Conservation (phyloP, 2,888 invertebrate genomes). For the Synanthedon andrenaeformis region DNA sequence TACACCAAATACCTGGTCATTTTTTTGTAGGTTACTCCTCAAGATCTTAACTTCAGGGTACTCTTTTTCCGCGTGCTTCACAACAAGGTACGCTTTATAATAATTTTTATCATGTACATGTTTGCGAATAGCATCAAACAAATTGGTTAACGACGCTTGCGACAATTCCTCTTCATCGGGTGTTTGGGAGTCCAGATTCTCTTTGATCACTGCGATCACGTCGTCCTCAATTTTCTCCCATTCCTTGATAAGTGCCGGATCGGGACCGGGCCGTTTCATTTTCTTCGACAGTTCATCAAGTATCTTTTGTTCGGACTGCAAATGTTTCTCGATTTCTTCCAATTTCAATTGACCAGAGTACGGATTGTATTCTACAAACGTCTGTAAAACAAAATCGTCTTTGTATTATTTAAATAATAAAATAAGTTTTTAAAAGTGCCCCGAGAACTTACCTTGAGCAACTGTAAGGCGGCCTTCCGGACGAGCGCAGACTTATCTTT, state of each 20-base stretch:
- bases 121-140: conserved; percentile 50
- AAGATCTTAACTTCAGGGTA: conserved; percentile 58
- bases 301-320: conserved; percentile 72
- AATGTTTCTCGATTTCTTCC: conserved; percentile 69
- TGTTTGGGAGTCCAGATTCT: conserved; percentile 52
- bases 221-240: conserved; percentile 69
- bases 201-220: conserved; percentile 57
- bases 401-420: not conserved
- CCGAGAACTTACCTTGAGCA: conserved; percentile 66
- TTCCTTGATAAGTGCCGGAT: conserved; percentile 50
- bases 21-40: conserved; percentile 58
- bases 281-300: conserved; percentile 72
- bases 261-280: conserved; percentile 46
- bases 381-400: conserved; percentile 30
- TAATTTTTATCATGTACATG: conserved; percentile 60
- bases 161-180: conserved; percentile 60
- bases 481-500: conserved; percentile 87
- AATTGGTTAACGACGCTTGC: conserved; percentile 51
- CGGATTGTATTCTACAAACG: conserved; percentile 86
- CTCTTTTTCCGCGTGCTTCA: conserved; percentile 57
- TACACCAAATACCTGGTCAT: conserved; percentile 43
- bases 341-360: conserved; percentile 80
- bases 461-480: conserved; percentile 84
- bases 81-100: conserved; percentile 62
- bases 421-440: too few relatives aligned